phyloP scores from a whole-genome alignment of 2,888 invertebrate species.

The Philaethria dido region DNA sequence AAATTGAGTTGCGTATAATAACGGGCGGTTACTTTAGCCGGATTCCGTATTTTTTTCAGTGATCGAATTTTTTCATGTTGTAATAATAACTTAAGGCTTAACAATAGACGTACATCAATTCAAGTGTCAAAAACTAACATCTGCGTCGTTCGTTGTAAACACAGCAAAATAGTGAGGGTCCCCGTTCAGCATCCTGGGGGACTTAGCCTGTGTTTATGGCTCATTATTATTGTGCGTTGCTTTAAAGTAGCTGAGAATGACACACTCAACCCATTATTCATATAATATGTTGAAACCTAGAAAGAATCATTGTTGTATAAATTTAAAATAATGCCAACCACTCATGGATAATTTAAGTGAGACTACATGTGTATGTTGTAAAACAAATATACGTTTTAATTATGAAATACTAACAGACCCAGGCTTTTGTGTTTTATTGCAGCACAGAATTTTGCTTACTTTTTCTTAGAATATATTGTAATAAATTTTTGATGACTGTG shows the following conservation, averaged over 20 bases:
- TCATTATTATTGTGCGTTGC: constrained; percentile 79
- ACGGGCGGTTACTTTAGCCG: constrained; percentile 64
- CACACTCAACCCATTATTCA: constrained; percentile 79
- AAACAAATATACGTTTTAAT: constrained; percentile 12
- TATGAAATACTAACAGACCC: constrained; percentile 3
- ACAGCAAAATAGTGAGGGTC: constrained; percentile 71
- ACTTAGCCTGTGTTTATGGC: constrained; percentile 78
- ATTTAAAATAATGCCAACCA: constrained; percentile 55
- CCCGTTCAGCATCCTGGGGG: constrained; percentile 69
- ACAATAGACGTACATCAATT: constrained; percentile 82
- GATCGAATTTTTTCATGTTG: constrained; percentile 70
- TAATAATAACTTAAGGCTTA: constrained; percentile 68
- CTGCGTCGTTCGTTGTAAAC: constrained; percentile 80
- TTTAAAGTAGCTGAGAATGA: constrained; percentile 80
- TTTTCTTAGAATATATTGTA: no score
- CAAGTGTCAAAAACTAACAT: constrained; percentile 84
- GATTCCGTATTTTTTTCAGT: constrained; percentile 70
- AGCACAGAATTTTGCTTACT: no score
- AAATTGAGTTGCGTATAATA: constrained; percentile 63
- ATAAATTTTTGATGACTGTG: no score
- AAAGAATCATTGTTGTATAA: constrained; percentile 70
- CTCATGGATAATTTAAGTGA: constrained; percentile 18
- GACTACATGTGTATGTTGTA: constrained; percentile 10
- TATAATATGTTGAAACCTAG: constrained; percentile 66
- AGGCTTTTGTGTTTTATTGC: background rate